These are phyloP conservation scores for Antheraea yamamai DNA, from an alignment of 2,888 invertebrate genomes.

Conservation along the genomic window DNA sequence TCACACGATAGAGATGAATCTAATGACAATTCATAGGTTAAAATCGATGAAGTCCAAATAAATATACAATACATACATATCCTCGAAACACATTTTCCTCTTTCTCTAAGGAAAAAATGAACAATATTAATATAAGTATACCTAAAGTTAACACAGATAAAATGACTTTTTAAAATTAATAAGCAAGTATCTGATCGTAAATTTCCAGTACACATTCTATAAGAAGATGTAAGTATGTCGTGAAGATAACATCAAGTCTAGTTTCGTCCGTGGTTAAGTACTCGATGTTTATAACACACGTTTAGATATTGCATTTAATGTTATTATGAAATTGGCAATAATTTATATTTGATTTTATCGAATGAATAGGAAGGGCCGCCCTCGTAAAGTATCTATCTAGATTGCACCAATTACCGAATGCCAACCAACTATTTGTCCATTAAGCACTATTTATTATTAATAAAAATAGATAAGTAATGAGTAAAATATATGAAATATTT, in stretches of 20 bases:
- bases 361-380: slow-evolving; percentile 23
- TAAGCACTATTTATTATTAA: slow-evolving; percentile 19
- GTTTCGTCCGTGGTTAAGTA: neutral
- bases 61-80: too few species aligned
- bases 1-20: too few species aligned
- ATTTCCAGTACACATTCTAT: too few species aligned
- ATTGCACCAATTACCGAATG: slow-evolving; percentile 38
- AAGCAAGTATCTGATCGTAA: too few species aligned
- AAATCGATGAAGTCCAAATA: too few species aligned
- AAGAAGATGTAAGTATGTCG: neutral
- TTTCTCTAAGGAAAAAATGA: too few species aligned
- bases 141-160: too few species aligned
- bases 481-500: neutral
- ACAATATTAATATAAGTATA: too few species aligned
- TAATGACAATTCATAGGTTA: too few species aligned
- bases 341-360: slow-evolving; percentile 32
- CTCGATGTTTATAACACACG: neutral
- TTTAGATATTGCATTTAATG: neutral
- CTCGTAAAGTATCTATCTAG: slow-evolving; percentile 41
- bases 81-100: too few species aligned
- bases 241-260: neutral
- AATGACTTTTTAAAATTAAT: too few species aligned
- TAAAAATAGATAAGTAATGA: neutral
- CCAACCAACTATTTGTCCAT: slow-evolving; percentile 11
- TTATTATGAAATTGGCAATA: slow-evolving; percentile 7